A percentile compares a stretch with the other conserved stretches of the same genome.
phyloP scores from a whole-genome alignment of 2,797 vertebrate species.

The Macrochelys suwanniensis region DNA sequence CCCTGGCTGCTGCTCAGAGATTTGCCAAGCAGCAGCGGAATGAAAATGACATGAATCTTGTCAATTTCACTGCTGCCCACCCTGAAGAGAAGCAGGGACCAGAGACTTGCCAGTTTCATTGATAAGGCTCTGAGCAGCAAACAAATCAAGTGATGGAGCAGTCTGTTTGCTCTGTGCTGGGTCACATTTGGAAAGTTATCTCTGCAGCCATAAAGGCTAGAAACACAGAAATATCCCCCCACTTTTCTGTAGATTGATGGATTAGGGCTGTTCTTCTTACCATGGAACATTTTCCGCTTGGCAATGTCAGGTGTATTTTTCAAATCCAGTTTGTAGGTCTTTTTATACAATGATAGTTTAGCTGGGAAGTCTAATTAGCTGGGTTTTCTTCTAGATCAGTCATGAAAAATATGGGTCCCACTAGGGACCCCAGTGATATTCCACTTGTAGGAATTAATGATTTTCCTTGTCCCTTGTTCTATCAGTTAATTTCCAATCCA shows the following conservation, averaged over 20 bases:
- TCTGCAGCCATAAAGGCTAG: background rate
- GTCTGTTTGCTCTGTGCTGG: background rate
- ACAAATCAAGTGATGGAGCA: rapidly evolving
- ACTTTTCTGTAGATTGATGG: background rate
- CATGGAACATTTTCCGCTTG: background rate
- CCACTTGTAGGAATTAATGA: rapidly evolving
- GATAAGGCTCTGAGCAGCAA: too few species aligned
- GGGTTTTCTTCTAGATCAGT: background rate
- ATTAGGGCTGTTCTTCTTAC: background rate
- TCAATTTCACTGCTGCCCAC: rapidly evolving
- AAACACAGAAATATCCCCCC: background rate
- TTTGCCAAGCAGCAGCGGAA: background rate
- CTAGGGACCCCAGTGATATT: background rate
- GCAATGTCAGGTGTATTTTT: background rate
- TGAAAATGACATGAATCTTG: background rate
- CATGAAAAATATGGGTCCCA: background rate
- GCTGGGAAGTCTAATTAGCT: background rate
- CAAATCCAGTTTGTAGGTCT: background rate
- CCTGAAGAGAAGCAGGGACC: background rate
- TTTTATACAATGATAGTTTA: background rate
- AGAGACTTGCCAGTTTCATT: background rate
- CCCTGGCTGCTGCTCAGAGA: background rate
- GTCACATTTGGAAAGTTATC: background rate
- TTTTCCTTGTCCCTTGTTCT: background rate
- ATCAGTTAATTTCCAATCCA: background rate